Evolutionary conservation across 2,113 vertebrate species (phyloP), one percentile per base, ranked within the genome.

Genomic region (Cyprinus carpio): DNA sequence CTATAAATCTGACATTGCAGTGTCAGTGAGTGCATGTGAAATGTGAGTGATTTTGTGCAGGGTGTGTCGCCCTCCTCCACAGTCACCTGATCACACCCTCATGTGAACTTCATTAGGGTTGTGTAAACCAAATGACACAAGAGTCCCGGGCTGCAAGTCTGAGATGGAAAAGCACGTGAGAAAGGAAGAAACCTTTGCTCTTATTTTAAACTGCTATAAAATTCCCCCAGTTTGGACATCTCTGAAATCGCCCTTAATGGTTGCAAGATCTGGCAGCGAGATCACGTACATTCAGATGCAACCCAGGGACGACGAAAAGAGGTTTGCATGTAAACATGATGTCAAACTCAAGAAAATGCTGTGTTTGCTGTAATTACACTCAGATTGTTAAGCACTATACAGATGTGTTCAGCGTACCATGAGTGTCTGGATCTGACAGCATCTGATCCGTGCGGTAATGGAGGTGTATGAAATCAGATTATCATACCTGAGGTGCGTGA

Each of bases 51-150:
- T 58, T 56, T 23, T 9, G 56, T 58, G 56, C 89, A 90, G 90
- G 90, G 88, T 87, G 89, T 85, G 83, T 71, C 90, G 20, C 89
- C 87, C 89, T 87, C 91, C 86, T 89, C 34, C 65, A 81, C 84
- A 89, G 79, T 65, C 88, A 91, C 89, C 89, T 90, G 88, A 91
- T 91, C 86, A 90, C 90, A 79, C 87, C 82, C 87, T 89, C 89
- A 89, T 84, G 40, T 90, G 89, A 88, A 88, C 75, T 60, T 86
- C 67, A 85, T 91, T 92, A 88, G 8, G 74, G 84, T 86, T 82
- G 51, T 65, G 46, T 54, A 76, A 83, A 78, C 67, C n/a, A n/a
- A 40, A 40, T 71, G 67, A 71, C 67, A 71, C 67, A 40, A 71
- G 67, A 40, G 67, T 37, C 31, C 6, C 2, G 0, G n/a, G n/a